phyloP scores from a whole-genome alignment of 2,888 invertebrate genomes.

The Apotomis turbidana region DNA sequence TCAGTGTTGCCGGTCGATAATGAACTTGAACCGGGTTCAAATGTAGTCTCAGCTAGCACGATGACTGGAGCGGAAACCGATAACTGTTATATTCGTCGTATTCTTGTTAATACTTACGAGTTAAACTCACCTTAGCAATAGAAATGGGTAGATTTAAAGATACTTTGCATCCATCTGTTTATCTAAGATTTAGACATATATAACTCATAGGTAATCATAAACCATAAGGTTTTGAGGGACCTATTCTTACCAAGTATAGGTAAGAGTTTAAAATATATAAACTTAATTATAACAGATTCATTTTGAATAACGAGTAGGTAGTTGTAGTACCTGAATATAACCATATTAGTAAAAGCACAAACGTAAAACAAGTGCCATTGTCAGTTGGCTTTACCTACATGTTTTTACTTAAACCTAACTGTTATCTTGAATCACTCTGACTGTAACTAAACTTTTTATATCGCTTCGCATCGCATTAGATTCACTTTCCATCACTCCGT shows the following conservation, averaged over 20 bases:
- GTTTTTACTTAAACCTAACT: not conserved
- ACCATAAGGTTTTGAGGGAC: too few species aligned
- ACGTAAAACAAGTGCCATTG: too few species aligned
- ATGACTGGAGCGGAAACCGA: conserved; percentile 5
- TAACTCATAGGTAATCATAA: too few species aligned
- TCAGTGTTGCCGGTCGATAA: not conserved
- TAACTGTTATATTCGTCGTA: conserved; percentile 26
- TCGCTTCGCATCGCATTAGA: not conserved
- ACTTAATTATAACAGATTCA: too few species aligned
- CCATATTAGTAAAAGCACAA: too few species aligned
- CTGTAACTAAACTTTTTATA: not conserved
- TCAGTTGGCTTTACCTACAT: too few species aligned
- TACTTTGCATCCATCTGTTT: too few species aligned
- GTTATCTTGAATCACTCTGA: not conserved
- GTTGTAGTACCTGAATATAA: too few species aligned
- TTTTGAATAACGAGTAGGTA: too few species aligned
- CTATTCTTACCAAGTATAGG: too few species aligned
- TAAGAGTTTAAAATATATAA: too few species aligned
- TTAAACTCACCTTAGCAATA: conserved; percentile 12
- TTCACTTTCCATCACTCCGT: conserved; percentile 1
- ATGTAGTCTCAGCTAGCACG: not conserved
- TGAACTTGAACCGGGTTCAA: conserved; percentile 28
- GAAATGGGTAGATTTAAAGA: not conserved
- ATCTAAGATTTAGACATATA: too few species aligned
- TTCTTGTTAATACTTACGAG: conserved; percentile 10